Evolutionary conservation across 2,888 invertebrate species (phyloP).

Genomic region (Dinocampus coccinellae): DNA sequence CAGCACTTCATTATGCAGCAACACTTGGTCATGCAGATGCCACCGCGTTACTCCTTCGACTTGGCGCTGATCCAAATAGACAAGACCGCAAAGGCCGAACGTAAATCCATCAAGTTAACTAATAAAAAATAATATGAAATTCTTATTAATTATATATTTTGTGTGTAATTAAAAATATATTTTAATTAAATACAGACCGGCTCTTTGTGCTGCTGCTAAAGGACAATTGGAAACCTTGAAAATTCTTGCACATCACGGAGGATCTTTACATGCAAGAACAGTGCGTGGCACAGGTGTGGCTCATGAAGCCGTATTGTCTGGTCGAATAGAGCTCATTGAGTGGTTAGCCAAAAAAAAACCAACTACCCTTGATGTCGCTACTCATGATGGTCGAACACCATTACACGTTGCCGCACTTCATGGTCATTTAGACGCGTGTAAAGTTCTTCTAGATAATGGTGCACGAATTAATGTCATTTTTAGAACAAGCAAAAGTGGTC

Average conservation of each 20-base stretch:
- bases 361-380: slow-evolving; percentile 87
- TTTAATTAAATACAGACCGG: slow-evolving; percentile 74
- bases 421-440: slow-evolving; percentile 94
- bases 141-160: neutral
- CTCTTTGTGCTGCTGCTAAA: slow-evolving; percentile 95
- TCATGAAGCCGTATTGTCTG: slow-evolving; percentile 96
- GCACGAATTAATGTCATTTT: slow-evolving; percentile 89
- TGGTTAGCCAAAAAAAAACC: slow-evolving; percentile 90
- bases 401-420: slow-evolving; percentile 94
- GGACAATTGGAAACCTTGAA: slow-evolving; percentile 92
- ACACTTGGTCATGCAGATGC: slow-evolving; percentile 96
- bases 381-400: slow-evolving; percentile 93
- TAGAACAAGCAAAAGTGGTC: slow-evolving; percentile 84
- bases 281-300: slow-evolving; percentile 94
- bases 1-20: slow-evolving; percentile 96
- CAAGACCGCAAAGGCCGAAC: slow-evolving; percentile 94
- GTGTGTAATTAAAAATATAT: too few species aligned
- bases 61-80: slow-evolving; percentile 91
- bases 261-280: slow-evolving; percentile 92
- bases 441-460: slow-evolving; percentile 84
- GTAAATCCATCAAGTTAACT: slow-evolving; percentile 65
- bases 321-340: slow-evolving; percentile 87
- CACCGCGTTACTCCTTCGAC: slow-evolving; percentile 87
- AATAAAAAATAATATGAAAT: neutral
- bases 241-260: slow-evolving; percentile 79